phyloP scores from a whole-genome alignment of 2,113 vertebrate species.

The Ammodytes dubius region DNA sequence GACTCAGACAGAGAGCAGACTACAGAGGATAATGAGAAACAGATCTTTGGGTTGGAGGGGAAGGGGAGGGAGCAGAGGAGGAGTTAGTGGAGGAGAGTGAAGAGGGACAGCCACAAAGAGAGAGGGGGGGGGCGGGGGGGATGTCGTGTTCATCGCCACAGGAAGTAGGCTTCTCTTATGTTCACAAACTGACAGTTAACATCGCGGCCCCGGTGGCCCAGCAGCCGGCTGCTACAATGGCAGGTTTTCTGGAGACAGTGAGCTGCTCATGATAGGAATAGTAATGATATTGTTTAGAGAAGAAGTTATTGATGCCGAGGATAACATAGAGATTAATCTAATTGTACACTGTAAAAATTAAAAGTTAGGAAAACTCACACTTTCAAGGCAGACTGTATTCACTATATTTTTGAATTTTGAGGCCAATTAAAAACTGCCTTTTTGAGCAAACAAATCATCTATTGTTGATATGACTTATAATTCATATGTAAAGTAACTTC shows the following conservation, averaged over 20 bases:
- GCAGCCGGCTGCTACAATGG: conserved; percentile 36
- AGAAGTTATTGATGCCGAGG: neutral
- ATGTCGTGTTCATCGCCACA: conserved; percentile 69
- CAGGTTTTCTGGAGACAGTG: conserved; percentile 19
- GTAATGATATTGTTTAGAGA: conserved; percentile 17
- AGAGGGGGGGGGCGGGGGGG: conserved; percentile 57
- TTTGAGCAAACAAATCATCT: too few relatives aligned
- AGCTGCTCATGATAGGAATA: conserved; percentile 53
- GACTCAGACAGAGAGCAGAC: conserved; percentile 87
- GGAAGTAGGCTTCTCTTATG: conserved; percentile 72
- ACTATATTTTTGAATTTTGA: too few relatives aligned
- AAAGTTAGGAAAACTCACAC: too few relatives aligned
- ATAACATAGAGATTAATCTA: neutral
- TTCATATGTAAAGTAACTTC: too few relatives aligned
- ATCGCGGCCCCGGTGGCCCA: conserved; percentile 53
- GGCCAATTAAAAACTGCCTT: too few relatives aligned
- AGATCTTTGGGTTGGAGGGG: conserved; percentile 77
- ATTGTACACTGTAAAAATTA: neutral
- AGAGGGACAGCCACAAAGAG: neutral
- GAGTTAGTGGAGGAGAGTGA: conserved; percentile 39
- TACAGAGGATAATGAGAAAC: conserved; percentile 87
- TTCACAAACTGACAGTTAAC: conserved; percentile 66
- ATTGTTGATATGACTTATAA: too few relatives aligned
- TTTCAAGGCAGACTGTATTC: too few relatives aligned
- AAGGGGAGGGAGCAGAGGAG: conserved; percentile 46